Percentiles rank a stretch among this genome's conserved stretches.
Conservation (phyloP, 2,113 vertebrate genomes). For the Dolichallabes microphthalmus region DNA sequence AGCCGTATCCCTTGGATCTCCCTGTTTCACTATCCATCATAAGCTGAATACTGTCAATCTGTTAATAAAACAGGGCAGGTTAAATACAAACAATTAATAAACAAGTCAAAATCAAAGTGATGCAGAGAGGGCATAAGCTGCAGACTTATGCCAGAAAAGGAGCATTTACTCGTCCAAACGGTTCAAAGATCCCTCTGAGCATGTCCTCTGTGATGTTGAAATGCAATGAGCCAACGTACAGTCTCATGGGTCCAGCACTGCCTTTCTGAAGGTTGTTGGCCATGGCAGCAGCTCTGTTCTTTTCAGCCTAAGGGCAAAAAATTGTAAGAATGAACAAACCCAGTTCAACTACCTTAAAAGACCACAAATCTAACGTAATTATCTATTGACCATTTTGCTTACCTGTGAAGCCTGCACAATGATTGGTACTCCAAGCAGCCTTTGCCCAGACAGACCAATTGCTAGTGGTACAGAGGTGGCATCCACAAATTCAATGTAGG, state of each 20-base stretch:
- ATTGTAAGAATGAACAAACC: neutral
- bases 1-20: slow-evolving; percentile 94
- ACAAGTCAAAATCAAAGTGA: neutral
- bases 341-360: neutral
- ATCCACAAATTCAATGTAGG: slow-evolving; percentile 95
- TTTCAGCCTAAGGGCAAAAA: slow-evolving; percentile 81
- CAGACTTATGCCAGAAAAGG: neutral
- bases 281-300: slow-evolving; percentile 93
- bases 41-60: slow-evolving; percentile 95
- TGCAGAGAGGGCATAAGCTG: neutral
- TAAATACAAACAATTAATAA: neutral
- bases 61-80: neutral
- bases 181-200: slow-evolving; percentile 95
- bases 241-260: slow-evolving; percentile 86
- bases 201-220: slow-evolving; percentile 99
- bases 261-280: slow-evolving; percentile 93
- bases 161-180: slow-evolving; percentile 85
- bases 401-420: slow-evolving; percentile 98
- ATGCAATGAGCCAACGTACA: slow-evolving; percentile 92
- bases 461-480: slow-evolving; percentile 94
- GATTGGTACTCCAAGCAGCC: slow-evolving; percentile 93
- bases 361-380: neutral
- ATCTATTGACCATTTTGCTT: slow-evolving; percentile 40
- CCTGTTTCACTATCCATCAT: slow-evolving; percentile 98
- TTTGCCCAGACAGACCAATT: slow-evolving; percentile 93